A percentile compares a stretch with the other conserved stretches of the same genome.
Conservation (phyloP, 2,797 vertebrate genomes). For the Trachurus trachurus region DNA sequence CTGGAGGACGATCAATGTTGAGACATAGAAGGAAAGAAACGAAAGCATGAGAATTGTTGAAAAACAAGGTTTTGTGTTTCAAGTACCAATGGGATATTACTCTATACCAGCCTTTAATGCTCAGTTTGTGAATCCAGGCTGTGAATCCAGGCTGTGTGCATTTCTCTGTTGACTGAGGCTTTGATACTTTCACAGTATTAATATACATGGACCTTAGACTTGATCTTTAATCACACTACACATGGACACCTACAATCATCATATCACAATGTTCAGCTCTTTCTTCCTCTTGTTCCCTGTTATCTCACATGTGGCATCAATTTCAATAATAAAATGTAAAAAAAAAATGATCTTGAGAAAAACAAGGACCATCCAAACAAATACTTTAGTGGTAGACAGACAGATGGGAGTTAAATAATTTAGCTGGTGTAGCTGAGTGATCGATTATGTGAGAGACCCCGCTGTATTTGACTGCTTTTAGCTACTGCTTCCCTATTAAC, state of each 20-base stretch:
- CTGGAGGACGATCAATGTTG: constrained; percentile 71
- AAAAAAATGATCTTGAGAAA: not conserved
- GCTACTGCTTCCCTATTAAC: constrained; percentile 1
- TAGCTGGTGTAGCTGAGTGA: not conserved
- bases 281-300: not conserved
- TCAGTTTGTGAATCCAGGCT: no score
- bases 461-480: not conserved
- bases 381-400: not conserved
- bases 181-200: no score
- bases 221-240: no score
- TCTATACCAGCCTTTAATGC: no score
- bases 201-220: no score
- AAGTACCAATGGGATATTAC: not conserved
- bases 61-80: not conserved
- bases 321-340: not conserved
- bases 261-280: no score
- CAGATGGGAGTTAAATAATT: not conserved
- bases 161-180: no score
- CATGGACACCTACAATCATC: no score
- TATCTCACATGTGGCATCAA: not conserved
- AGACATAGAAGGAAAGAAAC: not conserved
- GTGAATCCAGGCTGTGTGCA: no score
- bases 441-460: no score
- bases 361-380: not conserved
- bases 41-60: not conserved